A percentile compares a stretch with the other conserved stretches of the same genome.
Conservation (phyloP, 2,797 vertebrate species). For the Craterocephalus amniculus region DNA sequence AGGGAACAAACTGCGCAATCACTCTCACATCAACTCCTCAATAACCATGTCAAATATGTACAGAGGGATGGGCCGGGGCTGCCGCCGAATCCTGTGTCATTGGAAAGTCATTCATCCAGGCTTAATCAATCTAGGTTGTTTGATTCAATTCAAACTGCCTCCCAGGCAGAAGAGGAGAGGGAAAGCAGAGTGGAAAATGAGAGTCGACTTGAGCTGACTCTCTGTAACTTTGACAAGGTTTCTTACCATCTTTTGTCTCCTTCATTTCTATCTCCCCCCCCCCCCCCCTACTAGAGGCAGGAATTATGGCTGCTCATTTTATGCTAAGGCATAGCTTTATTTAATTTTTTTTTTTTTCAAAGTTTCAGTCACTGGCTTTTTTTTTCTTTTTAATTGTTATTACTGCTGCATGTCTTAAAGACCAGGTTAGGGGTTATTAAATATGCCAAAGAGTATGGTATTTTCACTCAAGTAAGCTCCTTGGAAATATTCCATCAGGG, state of each 20-base stretch:
- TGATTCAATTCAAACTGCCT: conserved; percentile 78
- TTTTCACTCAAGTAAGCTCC: conserved; percentile 88
- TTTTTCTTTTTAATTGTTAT: conserved; percentile 77
- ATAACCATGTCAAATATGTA: conserved; percentile 70
- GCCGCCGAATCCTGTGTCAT: conserved; percentile 68
- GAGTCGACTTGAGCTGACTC: conserved; percentile 63
- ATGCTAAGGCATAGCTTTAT: conserved; percentile 75
- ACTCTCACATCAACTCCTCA: conserved; percentile 63
- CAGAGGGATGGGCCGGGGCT: conserved; percentile 57
- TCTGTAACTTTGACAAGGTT: conserved; percentile 71
- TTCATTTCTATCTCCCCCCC: conserved; percentile 29
- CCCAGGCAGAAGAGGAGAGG: conserved; percentile 57
- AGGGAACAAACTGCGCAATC: conserved; percentile 57
- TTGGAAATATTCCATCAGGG: conserved; percentile 88
- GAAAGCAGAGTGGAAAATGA: conserved; percentile 62
- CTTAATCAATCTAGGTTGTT: conserved; percentile 81
- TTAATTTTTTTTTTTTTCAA: conserved; percentile 60
- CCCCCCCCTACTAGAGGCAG: conserved; percentile 65
- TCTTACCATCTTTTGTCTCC: conserved; percentile 57
- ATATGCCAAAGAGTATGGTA: conserved; percentile 87
- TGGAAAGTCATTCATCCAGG: conserved; percentile 75
- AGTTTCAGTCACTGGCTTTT: conserved; percentile 44
- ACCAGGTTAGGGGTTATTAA: conserved; percentile 86
- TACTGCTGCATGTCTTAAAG: conserved; percentile 84
- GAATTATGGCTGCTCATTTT: conserved; percentile 84